phyloP scores from a whole-genome alignment of 2,113 vertebrate genomes.

The Hippocampus guttulatus region DNA sequence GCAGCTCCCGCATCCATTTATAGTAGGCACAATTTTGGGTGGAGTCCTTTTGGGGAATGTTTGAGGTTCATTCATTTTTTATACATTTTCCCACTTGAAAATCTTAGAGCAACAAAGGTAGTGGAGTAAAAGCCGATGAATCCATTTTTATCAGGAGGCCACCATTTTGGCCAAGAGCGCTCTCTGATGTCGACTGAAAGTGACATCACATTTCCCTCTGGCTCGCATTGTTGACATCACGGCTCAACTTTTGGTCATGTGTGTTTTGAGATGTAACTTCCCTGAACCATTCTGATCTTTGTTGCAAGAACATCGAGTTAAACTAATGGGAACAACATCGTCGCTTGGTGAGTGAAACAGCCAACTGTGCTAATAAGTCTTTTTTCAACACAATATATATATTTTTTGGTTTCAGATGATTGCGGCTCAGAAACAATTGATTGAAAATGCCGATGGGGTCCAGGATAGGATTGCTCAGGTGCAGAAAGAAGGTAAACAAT shows the following conservation, averaged over 20 bases:
- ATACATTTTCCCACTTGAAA: too few relatives aligned
- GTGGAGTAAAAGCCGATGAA: too few relatives aligned
- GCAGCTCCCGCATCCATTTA: too few relatives aligned
- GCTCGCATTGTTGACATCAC: too few relatives aligned
- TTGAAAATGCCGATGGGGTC: constrained; percentile 83
- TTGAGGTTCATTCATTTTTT: neutral
- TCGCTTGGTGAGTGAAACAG: neutral
- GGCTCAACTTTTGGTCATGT: neutral
- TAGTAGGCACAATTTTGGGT: neutral
- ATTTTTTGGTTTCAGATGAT: constrained; percentile 78
- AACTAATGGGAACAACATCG: neutral
- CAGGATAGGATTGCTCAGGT: constrained; percentile 89
- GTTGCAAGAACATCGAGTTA: neutral
- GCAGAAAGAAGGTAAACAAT: constrained; percentile 78
- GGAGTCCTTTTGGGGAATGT: neutral
- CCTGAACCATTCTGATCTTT: neutral
- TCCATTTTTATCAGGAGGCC: too few relatives aligned
- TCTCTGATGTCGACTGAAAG: too few relatives aligned
- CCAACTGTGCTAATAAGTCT: too few relatives aligned
- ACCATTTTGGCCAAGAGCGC: too few relatives aligned
- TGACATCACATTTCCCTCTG: too few relatives aligned
- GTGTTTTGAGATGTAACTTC: neutral
- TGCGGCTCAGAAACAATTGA: constrained; percentile 85
- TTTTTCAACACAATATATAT: neutral
- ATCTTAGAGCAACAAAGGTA: too few relatives aligned